These are phyloP conservation scores for Arvicanthis niloticus DNA, from an alignment of 2,113 vertebrate species.

Conservation along the genomic window DNA sequence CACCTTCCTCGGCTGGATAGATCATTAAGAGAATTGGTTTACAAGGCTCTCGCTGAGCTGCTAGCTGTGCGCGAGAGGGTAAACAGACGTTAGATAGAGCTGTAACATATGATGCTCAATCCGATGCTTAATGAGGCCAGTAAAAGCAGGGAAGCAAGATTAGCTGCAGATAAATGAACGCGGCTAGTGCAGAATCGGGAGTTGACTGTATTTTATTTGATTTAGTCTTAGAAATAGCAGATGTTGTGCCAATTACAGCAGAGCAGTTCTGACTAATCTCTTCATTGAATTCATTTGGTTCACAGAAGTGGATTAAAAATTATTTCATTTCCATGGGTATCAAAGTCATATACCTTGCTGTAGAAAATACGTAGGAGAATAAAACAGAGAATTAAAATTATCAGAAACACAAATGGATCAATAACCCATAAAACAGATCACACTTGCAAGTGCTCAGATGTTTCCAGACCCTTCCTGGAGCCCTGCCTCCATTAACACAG, in stretches of 20 bases:
- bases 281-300: conserved; percentile 50
- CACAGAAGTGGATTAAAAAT: conserved; percentile 53
- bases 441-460: background rate
- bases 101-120: conserved; percentile 66
- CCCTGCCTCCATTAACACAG: rapidly evolving
- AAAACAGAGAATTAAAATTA: background rate
- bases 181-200: conserved; percentile 42
- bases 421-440: background rate
- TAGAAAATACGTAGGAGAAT: conserved; percentile 4
- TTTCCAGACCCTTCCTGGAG: background rate
- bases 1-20: conserved; percentile 47
- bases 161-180: conserved; percentile 68
- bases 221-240: conserved; percentile 61
- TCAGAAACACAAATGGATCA: background rate
- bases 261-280: conserved; percentile 57
- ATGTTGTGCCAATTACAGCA: conserved; percentile 61
- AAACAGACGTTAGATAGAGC: conserved; percentile 70
- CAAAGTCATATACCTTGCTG: background rate
- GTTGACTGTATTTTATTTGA: conserved; percentile 67
- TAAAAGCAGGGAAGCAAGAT: conserved; percentile 68
- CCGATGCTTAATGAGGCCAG: conserved; percentile 77
- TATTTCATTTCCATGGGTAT: background rate
- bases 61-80: conserved; percentile 65
- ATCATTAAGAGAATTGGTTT: conserved; percentile 77
- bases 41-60: conserved; percentile 71